Conservation (phyloP, 2,888 invertebrate genomes). For the Oconnorella tubifera region DNA sequence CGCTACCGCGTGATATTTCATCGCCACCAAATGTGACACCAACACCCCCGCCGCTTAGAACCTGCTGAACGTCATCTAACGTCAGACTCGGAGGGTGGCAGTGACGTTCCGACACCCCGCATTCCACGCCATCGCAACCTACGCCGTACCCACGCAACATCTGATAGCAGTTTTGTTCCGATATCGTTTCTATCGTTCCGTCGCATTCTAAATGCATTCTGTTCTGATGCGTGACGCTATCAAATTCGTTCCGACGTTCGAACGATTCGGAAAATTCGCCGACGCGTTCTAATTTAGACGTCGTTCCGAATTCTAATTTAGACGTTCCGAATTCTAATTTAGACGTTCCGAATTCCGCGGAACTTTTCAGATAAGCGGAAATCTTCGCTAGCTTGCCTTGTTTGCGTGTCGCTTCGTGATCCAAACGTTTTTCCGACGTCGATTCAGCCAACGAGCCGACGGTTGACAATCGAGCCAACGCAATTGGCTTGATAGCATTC, state of each 20-base stretch:
- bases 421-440: constrained; percentile 17
- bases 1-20: background rate
- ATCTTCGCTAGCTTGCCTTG: background rate
- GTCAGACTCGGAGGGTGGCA: background rate
- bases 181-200: too few relatives aligned
- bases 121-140: background rate
- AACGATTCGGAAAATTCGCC: background rate
- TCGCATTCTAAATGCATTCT: background rate
- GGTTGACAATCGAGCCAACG: constrained; percentile 17
- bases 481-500: constrained; percentile 22
- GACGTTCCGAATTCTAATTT: too few relatives aligned
- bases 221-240: background rate
- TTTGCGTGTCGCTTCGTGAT: background rate
- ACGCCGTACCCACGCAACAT: too few relatives aligned
- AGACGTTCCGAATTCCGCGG: background rate
- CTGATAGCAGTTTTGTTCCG: too few relatives aligned
- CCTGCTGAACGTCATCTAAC: constrained; percentile 17
- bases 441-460: too few relatives aligned
- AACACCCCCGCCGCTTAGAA: background rate
- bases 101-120: background rate
- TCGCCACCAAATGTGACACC: background rate
- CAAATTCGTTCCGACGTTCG: background rate
- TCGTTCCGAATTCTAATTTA: too few relatives aligned
- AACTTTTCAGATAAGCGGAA: background rate
- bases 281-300: too few relatives aligned